Evolutionary conservation across 2,113 vertebrate species (phyloP), one percentile per base, ranked within the genome.

Genomic region (Martes martes): DNA sequence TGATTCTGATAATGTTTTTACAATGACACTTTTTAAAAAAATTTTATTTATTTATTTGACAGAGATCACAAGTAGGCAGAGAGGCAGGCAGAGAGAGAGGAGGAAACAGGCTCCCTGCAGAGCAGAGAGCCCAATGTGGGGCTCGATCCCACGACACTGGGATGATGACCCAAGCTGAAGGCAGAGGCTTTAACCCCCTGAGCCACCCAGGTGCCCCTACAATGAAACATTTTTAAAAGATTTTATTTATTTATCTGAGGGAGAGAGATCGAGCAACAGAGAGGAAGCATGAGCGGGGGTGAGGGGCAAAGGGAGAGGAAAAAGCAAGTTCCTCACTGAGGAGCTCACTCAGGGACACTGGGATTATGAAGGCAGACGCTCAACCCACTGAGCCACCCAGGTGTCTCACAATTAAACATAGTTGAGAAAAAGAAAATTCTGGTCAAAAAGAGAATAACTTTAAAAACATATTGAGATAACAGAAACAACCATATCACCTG

Each of bases 401-500:
- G 16, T 69, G 33, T 9, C 16, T n/a, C 67, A 88, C 55, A 92
- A 71, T 84, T 45, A 93, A 52, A 91, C 76, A 5, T 57, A 93
- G 90, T 93, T 50, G 2, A 26, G 16, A 36, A 76, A 84, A 47
- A 45, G 3, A 94, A 15, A 31, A 57, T 61, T 83, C 19, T 96
- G 83, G 21, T 61, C 67, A 57, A 47, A 97, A 89, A 28, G 11
- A 86, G 16, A 82, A 47, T 31, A 69, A 84, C 59, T 95, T 91
- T 73, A 92, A 91, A 95, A 96, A 81, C 16, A 83, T 31, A 96
- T 74, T 67, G 21, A 91, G 81, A 45, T 36, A 69, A 94, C 96
- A 95, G 89, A 97, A 97, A 98, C 84, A 90, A 94, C 45, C 71
- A 91, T 16, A 83, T 24, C 7, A 79, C 50, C 13, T 65, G 23